These are phyloP conservation scores for Tylochromis polylepis DNA, from an alignment of 2,113 vertebrate species.

Conservation along the genomic window DNA sequence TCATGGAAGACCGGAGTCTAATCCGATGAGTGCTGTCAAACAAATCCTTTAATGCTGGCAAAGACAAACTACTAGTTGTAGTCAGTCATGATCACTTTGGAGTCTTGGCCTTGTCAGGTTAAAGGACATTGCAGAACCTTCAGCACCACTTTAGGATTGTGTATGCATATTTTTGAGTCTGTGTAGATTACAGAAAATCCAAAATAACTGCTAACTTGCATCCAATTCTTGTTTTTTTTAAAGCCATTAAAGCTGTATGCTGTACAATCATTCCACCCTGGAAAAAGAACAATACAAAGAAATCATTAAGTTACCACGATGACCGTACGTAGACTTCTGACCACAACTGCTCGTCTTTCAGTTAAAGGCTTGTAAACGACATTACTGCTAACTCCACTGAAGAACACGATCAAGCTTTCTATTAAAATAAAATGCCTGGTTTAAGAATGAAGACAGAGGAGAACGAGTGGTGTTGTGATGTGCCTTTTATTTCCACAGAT, in stretches of 20 bases:
- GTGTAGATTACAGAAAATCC: neutral
- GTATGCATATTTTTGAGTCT: neutral
- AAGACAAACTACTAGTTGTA: fast-evolving
- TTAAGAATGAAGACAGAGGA: neutral
- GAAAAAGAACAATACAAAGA: neutral
- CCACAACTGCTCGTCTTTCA: neutral
- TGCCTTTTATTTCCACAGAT: conserved; percentile 39
- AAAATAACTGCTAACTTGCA: no score
- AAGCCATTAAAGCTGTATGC: fast-evolving
- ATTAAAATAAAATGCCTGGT: neutral
- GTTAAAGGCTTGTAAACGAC: neutral
- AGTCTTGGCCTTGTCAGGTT: fast-evolving
- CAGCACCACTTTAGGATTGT: neutral
- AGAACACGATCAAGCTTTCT: neutral
- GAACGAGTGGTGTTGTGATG: neutral
- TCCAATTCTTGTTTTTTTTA: no score
- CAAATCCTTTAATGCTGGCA: neutral
- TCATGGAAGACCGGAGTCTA: neutral
- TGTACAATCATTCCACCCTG: neutral
- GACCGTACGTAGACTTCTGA: neutral
- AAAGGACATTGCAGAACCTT: neutral
- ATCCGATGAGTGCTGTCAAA: neutral
- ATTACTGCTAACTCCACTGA: neutral
- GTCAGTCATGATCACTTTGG: neutral
- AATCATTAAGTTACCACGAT: neutral